Evolutionary conservation across 2,888 invertebrate species (phyloP), one percentile per base, ranked within the genome.

Genomic region (Dugesia japonica): DNA sequence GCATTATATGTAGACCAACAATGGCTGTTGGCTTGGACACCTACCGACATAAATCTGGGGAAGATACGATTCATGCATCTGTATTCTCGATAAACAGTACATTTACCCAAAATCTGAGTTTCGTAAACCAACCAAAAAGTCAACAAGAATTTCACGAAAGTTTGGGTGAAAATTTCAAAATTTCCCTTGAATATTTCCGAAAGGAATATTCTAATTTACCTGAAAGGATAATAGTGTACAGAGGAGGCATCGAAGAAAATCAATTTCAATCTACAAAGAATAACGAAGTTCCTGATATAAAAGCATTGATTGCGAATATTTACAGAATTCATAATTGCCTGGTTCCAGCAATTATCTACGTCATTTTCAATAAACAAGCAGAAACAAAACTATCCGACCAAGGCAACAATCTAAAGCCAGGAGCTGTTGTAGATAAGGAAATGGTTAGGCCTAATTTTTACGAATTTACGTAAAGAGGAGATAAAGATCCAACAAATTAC

Each of bases 11-110:
- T 4, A 15, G 28, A 20, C 79, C 82, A 79, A 42, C 81, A 26
- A 92, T 94, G 93, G 88, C 94, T 0, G 87, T 92, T 78, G 94
- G 94, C 86, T 26, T 84, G 81, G 94, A 94, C 83, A 91, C 91
- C 0, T 92, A 92, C 81, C 91, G 92, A 82, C 92, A 92, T 81
- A 88, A 90, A 0, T 87, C 87, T 13, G 86, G 87, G 78, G 23
- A 72, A 9, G n/a, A 13, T n/a, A 89, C 89, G 0, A 92, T 91
- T 80, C 91, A 91, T 15, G 92, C 90, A 0, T 88, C 92, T 82
- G 91, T 93, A 0, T 90, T 91, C 0, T 89, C 91, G 0, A 86
- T 90, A 77, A 91, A 94, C 82, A 86, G 87, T 15, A 83, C 87
- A 0, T 87, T 89, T 81, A 88, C 89, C 0, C 86, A 88, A 26